These are phyloP conservation scores for Elmis aenea DNA, from an alignment of 2,888 invertebrate genomes.

Conservation along the genomic window DNA sequence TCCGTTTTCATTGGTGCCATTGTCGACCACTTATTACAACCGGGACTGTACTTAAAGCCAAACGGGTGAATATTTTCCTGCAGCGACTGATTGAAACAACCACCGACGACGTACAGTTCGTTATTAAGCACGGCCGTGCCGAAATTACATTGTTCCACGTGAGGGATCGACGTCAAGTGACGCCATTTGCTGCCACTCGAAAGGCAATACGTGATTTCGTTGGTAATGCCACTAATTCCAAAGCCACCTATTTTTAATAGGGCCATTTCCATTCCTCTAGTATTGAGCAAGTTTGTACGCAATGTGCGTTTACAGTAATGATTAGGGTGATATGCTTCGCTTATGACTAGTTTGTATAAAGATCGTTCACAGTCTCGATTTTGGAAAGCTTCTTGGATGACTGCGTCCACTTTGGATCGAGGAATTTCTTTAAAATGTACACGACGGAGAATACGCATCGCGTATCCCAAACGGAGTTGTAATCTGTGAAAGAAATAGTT, in stretches of 20 bases:
- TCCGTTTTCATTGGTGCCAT: slow-evolving; percentile 64
- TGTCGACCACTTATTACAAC: slow-evolving; percentile 60
- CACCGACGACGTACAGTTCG: slow-evolving; percentile 65
- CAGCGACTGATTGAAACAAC: slow-evolving; percentile 64
- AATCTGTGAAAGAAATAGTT: slow-evolving; percentile 32
- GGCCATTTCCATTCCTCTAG: slow-evolving; percentile 63
- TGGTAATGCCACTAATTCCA: slow-evolving; percentile 59
- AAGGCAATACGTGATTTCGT: slow-evolving; percentile 62
- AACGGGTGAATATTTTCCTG: slow-evolving; percentile 69
- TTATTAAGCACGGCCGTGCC: slow-evolving; percentile 65
- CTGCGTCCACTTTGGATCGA: slow-evolving; percentile 31
- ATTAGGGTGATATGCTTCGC: slow-evolving; percentile 39
- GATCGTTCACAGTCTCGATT: slow-evolving; percentile 36
- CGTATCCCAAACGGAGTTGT: slow-evolving; percentile 42
- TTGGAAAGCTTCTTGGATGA: slow-evolving; percentile 33
- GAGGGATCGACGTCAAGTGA: slow-evolving; percentile 63
- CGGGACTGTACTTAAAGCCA: slow-evolving; percentile 58
- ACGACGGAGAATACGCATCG: slow-evolving; percentile 45
- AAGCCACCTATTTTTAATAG: slow-evolving; percentile 68
- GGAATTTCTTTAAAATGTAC: slow-evolving; percentile 45
- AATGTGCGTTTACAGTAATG: slow-evolving; percentile 22
- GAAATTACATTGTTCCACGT: slow-evolving; percentile 69
- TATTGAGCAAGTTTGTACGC: slow-evolving; percentile 49
- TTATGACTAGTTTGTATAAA: slow-evolving; percentile 41
- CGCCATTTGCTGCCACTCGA: slow-evolving; percentile 57